Conservation (phyloP, 2,888 invertebrate genomes). For the Kryphioiulus occultus region DNA sequence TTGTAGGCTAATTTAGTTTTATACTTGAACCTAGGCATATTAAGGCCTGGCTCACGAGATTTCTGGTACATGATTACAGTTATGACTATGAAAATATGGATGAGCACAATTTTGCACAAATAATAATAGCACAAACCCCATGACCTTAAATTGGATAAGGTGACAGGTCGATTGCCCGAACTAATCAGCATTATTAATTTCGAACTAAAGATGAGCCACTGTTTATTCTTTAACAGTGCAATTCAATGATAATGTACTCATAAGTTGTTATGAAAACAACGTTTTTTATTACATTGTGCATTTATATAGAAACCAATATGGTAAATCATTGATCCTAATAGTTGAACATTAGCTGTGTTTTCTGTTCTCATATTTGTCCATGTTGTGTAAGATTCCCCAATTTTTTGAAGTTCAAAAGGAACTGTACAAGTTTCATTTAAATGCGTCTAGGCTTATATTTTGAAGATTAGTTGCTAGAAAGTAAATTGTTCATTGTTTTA, state of each 20-base stretch:
- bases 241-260: conserved; percentile 37
- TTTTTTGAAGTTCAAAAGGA: not conserved
- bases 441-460: not conserved
- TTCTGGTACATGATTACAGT: not conserved
- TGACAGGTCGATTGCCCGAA: not conserved
- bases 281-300: conserved; percentile 31
- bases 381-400: not conserved
- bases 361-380: conserved; percentile 14
- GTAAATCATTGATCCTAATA: conserved; percentile 1
- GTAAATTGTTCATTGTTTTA: not conserved
- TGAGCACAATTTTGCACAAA: conserved; percentile 42
- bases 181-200: conserved; percentile 18
- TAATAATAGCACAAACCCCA: conserved; percentile 20
- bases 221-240: conserved; percentile 44
- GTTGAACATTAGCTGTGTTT: conserved; percentile 25
- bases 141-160: not conserved
- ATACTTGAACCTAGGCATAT: not conserved
- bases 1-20: not conserved
- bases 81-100: not conserved
- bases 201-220: not conserved
- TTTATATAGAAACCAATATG: conserved; percentile 29
- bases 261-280: conserved; percentile 37
- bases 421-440: not conserved
- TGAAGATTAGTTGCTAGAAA: not conserved
- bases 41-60: not conserved